Base-by-base conservation (phyloP, 2,888 invertebrate genomes). In the Chesias legatella region DNA sequence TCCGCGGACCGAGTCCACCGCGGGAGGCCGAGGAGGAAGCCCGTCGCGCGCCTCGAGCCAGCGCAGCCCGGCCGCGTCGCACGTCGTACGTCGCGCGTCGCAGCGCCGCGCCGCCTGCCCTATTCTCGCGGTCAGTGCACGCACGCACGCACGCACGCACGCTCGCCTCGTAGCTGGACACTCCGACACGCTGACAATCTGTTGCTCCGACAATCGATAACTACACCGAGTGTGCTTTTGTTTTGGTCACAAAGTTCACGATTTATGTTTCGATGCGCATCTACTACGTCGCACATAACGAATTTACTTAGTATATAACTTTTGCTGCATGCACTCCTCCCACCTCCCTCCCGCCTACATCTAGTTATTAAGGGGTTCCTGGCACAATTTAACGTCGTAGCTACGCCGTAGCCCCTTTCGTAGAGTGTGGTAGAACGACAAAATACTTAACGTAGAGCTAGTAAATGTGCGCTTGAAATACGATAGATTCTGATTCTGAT, bases 131-230 rank as follows among this genome's bases (percentile, higher is more conserved):
- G n/a, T n/a, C n/a, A n/a, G n/a, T n/a, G n/a, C n/a, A 22, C 10
- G 31, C 21, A 7, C 28, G 3, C 13, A 17, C 13, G 3, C 25
- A 23, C 36, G 31, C 47, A 32, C 29, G 27, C 28, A 13, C 10
- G 42, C 29, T 13, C 6, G 31, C 33, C 34, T 10, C 36, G 20
- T 7, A 10, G 24, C n/a, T n/a, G 11, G 3, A 5, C 17, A 8
- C 13, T 17, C 5, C 13, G 13, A 9, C 4, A 7, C 27, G 9
- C 30, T 26, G 39, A 25, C 53, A 48, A 73, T 65, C 77, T 78
- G 77, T 78, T 76, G 77, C 74, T 66, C 55, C 40, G 33, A 9
- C 57, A 62, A 77, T 79, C 77, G 63, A 79, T 79, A 67, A 33
- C 7, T 9, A 26, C 30, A 43, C 45, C 30, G 43, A 43, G 63